A percentile compares a stretch with the other conserved stretches of the same genome.
Evolutionary conservation across 2,113 vertebrate species (phyloP).

Genomic region (Athene cunicularia): DNA sequence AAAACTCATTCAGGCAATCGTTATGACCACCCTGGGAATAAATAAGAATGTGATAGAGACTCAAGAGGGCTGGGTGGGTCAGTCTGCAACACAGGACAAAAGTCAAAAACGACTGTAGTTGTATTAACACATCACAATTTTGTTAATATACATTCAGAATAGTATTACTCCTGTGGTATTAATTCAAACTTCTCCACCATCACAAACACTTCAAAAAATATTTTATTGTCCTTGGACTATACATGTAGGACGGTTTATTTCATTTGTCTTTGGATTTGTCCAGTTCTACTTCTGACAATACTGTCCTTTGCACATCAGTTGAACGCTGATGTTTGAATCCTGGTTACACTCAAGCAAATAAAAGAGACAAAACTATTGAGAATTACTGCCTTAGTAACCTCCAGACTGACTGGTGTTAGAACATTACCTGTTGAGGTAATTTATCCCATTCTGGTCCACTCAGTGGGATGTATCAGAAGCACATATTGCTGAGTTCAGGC

Average conservation of each 20-base stretch:
- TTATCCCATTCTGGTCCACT: slow-evolving; percentile 41
- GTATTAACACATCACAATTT: neutral
- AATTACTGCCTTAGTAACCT: neutral
- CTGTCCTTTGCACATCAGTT: neutral
- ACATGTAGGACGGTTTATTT: neutral
- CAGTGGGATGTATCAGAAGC: slow-evolving; percentile 74
- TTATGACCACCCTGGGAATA: neutral
- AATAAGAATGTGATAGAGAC: neutral
- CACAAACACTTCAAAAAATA: neutral
- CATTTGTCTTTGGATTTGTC: neutral
- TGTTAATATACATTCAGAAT: neutral
- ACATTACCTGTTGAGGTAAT: slow-evolving; percentile 67
- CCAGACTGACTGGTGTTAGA: neutral
- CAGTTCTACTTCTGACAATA: neutral
- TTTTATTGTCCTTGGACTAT: neutral
- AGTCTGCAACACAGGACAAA: neutral
- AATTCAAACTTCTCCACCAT: neutral
- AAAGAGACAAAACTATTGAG: neutral
- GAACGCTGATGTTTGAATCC: neutral
- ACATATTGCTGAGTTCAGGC: slow-evolving; percentile 75
- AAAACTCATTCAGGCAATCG: neutral
- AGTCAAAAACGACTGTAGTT: neutral
- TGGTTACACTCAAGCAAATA: neutral
- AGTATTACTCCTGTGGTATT: neutral
- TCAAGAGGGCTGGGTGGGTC: neutral